These are phyloP conservation scores for Phoxinus dragarum DNA, from an alignment of 2,797 vertebrate species.

Conservation along the genomic window DNA sequence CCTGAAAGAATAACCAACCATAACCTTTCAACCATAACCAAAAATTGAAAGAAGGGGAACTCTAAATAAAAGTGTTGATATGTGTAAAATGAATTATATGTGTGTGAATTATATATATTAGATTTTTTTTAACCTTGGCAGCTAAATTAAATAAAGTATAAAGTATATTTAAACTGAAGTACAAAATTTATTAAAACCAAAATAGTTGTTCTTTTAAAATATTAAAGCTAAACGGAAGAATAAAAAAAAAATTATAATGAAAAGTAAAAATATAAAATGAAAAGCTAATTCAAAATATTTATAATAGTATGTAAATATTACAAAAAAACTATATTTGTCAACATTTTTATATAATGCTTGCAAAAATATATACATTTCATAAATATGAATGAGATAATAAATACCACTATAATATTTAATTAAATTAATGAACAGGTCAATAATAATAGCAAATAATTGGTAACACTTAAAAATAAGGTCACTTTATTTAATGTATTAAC, in stretches of 20 bases:
- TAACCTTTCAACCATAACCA: background rate
- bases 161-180: background rate
- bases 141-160: background rate
- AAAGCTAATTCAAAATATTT: background rate
- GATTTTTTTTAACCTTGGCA: background rate
- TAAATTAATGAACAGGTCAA: background rate
- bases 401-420: background rate
- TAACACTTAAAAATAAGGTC: too few species aligned
- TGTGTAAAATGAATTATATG: background rate
- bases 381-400: background rate
- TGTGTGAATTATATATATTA: background rate
- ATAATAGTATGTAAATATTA: background rate
- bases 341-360: background rate
- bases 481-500: too few species aligned
- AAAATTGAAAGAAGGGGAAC: background rate
- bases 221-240: background rate
- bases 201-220: background rate
- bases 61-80: background rate
- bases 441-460: too few species aligned
- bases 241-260: background rate
- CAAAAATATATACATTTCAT: background rate
- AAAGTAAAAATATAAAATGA: background rate
- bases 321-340: background rate
- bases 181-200: background rate
- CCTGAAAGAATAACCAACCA: constrained; percentile 28